A percentile compares a stretch with the other conserved stretches of the same genome.
phyloP scores from a whole-genome alignment of 2,113 vertebrate species.

The Hypocryptadius cinnamomeus region DNA sequence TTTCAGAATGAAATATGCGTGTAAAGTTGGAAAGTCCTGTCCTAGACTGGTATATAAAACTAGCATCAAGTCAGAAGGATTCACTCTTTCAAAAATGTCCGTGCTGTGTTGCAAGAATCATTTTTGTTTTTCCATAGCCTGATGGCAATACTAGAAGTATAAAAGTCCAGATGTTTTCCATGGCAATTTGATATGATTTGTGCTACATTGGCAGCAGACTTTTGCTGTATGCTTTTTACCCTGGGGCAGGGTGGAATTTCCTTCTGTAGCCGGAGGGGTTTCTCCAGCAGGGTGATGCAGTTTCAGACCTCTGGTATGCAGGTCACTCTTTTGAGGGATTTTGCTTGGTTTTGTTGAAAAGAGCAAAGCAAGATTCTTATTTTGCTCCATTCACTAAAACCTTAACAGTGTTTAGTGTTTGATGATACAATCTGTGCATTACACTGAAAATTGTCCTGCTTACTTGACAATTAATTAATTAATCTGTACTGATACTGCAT shows the following conservation, averaged over 20 bases:
- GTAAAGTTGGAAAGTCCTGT: neutral
- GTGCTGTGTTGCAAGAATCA: neutral
- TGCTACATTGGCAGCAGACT: neutral
- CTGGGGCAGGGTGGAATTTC: neutral
- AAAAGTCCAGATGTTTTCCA: neutral
- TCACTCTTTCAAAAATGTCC: neutral
- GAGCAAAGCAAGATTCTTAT: neutral
- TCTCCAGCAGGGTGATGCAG: neutral
- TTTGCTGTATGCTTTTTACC: neutral
- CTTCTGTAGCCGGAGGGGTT: neutral
- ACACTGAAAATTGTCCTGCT: neutral
- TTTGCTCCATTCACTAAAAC: neutral
- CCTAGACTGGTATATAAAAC: neutral
- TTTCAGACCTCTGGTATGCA: neutral
- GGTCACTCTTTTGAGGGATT: neutral
- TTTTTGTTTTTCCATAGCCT: neutral
- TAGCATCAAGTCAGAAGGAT: neutral
- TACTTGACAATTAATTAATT: neutral
- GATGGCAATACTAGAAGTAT: neutral
- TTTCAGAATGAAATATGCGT: neutral
- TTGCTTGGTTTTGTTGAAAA: neutral
- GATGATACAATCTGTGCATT: neutral
- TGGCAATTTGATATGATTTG: neutral
- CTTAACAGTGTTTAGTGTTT: neutral
- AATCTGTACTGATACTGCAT: neutral